These are phyloP conservation scores for Paraescarpia echinospica DNA, from an alignment of 1,140 invertebrate species.

Conservation along the genomic window DNA sequence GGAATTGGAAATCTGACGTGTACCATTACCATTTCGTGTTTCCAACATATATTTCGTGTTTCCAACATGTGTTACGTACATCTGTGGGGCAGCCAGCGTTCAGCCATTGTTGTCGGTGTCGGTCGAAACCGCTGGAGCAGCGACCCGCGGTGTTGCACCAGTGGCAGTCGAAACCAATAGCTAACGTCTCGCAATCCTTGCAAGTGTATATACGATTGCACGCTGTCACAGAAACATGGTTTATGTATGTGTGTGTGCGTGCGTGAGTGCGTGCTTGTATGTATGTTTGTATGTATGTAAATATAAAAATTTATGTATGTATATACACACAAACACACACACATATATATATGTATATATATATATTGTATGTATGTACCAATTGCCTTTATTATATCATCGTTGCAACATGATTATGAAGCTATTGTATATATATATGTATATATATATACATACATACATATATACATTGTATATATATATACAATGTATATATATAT, in stretches of 20 bases:
- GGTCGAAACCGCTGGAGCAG: slow-evolving; percentile 86
- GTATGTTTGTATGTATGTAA: background rate
- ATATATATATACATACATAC: slow-evolving; percentile 2
- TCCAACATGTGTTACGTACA: background rate
- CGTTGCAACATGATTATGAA: too few relatives aligned
- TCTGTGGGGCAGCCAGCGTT: slow-evolving; percentile 70
- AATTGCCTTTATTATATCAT: too few relatives aligned
- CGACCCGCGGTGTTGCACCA: slow-evolving; percentile 82
- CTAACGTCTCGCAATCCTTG: too few relatives aligned
- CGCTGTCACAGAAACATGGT: background rate
- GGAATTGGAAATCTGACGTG: too few relatives aligned
- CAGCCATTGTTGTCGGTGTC: slow-evolving; percentile 86
- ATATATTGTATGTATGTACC: background rate
- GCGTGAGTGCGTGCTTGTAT: background rate
- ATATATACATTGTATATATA: slow-evolving; percentile 12
- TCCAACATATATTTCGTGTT: too few relatives aligned
- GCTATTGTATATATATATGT: background rate
- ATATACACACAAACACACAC: background rate
- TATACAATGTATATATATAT: background rate
- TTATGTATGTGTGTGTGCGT: background rate
- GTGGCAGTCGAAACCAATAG: slow-evolving; percentile 63
- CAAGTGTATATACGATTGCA: background rate
- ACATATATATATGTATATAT: slow-evolving; percentile 9
- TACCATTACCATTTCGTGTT: too few relatives aligned
- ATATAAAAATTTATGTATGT: background rate